Conservation (phyloP, 2,113 vertebrate genomes). For the Hippocampus mohnikei region DNA sequence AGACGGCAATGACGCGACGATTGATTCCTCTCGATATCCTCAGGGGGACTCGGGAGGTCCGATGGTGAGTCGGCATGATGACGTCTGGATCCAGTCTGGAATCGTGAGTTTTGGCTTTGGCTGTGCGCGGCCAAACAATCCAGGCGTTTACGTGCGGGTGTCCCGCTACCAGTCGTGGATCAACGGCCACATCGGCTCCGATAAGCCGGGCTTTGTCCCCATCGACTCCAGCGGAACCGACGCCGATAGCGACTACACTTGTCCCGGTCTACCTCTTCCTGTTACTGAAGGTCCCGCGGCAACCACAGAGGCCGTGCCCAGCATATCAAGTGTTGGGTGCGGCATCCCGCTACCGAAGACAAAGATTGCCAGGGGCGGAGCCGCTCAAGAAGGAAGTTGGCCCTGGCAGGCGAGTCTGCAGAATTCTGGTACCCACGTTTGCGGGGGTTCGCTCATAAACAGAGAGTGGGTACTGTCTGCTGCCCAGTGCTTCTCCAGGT, state of each 20-base stretch:
- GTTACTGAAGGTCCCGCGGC: background rate
- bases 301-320: background rate
- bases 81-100: conserved; percentile 79
- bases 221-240: conserved; percentile 36
- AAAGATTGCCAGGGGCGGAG: conserved; percentile 61
- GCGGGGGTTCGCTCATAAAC: conserved; percentile 73
- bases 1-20: too few relatives aligned
- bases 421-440: conserved; percentile 53
- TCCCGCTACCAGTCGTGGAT: conserved; percentile 72
- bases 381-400: conserved; percentile 50
- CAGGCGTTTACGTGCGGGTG: conserved; percentile 82
- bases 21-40: too few relatives aligned
- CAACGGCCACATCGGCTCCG: background rate
- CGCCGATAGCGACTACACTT: conserved; percentile 26
- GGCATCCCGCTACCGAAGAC: conserved; percentile 15
- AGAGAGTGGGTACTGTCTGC: conserved; percentile 69
- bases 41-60: conserved; percentile 84
- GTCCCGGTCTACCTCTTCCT: background rate
- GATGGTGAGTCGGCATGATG: conserved; percentile 72
- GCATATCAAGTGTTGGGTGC: conserved; percentile 4
- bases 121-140: conserved; percentile 77
- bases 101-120: conserved; percentile 45
- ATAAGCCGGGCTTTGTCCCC: conserved; percentile 35
- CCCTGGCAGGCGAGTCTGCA: conserved; percentile 69
- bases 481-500: conserved; percentile 71